Evolutionary conservation across 2,113 vertebrate species (phyloP).

Genomic region (Gracilinanus agilis): DNA sequence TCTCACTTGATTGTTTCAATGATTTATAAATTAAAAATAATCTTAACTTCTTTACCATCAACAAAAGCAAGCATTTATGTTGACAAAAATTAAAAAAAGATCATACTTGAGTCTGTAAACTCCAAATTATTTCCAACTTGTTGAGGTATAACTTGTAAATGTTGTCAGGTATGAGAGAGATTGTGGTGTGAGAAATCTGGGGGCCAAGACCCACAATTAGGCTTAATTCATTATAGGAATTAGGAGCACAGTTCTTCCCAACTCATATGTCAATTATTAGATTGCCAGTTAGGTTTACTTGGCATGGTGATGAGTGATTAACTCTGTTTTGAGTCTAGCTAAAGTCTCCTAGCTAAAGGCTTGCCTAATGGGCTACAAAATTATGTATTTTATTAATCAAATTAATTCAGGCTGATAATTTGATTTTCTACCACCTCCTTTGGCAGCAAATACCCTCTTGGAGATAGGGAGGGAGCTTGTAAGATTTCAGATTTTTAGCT

Average conservation of each 20-base stretch:
- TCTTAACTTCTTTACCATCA: background rate
- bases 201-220: background rate
- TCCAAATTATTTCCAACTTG: background rate
- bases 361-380: constrained; percentile 40
- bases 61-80: background rate
- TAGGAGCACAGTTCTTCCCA: constrained; percentile 15
- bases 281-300: constrained; percentile 26
- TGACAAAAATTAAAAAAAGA: background rate
- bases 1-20: too few relatives aligned
- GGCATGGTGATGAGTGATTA: constrained; percentile 34
- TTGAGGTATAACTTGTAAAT: background rate
- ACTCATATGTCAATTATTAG: background rate
- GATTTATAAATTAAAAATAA: background rate
- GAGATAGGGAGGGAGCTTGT: background rate
- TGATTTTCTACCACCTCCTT: constrained; percentile 18
- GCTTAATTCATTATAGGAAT: constrained; percentile 33
- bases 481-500: background rate
- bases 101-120: background rate
- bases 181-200: background rate
- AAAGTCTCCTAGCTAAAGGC: constrained; percentile 15
- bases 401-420: constrained; percentile 27
- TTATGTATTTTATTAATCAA: constrained; percentile 57
- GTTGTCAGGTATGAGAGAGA: constrained; percentile 1
- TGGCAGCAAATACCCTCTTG: background rate
- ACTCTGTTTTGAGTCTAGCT: background rate